A percentile compares a stretch with the other conserved stretches of the same genome.
These are phyloP conservation scores for Daktulosphaira vitifoliae DNA, from an alignment of 1,140 invertebrate species.

Conservation along the genomic window DNA sequence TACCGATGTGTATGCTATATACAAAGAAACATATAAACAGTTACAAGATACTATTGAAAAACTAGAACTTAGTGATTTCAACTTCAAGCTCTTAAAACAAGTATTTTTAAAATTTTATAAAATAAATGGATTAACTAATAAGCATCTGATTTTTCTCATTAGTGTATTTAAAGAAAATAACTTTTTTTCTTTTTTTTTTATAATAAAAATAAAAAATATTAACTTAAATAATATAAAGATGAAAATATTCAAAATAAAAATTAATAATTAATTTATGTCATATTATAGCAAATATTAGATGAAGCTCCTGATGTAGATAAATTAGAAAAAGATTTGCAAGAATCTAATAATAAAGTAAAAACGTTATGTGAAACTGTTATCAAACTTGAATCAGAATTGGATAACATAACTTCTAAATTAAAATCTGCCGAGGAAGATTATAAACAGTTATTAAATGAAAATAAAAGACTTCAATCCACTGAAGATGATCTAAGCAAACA, in stretches of 20 bases:
- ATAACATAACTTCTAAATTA: background rate
- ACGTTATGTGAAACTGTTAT: background rate
- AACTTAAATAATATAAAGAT: too few relatives aligned
- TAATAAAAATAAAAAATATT: too few relatives aligned
- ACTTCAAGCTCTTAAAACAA: constrained; percentile 14
- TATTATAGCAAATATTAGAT: constrained; percentile 5
- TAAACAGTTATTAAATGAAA: constrained; percentile 5
- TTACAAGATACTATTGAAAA: background rate
- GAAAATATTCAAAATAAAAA: too few relatives aligned
- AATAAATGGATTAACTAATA: too few relatives aligned
- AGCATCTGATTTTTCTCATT: too few relatives aligned
- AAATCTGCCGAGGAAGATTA: background rate
- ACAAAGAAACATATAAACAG: constrained; percentile 8
- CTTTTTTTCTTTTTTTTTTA: too few relatives aligned
- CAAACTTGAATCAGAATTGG: background rate
- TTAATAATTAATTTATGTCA: background rate
- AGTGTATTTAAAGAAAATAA: too few relatives aligned
- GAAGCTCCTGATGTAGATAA: constrained; percentile 7
- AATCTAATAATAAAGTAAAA: constrained; percentile 19
- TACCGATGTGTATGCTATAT: constrained; percentile 26
- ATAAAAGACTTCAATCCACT: background rate
- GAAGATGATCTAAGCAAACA: constrained; percentile 16
- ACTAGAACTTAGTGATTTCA: constrained; percentile 7
- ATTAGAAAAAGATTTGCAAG: background rate
- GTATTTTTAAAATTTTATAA: too few relatives aligned